Percentiles rank a stretch among this genome's conserved stretches.
phyloP scores from a whole-genome alignment of 1,140 invertebrate genomes.

The Megalonaias nervosa region DNA sequence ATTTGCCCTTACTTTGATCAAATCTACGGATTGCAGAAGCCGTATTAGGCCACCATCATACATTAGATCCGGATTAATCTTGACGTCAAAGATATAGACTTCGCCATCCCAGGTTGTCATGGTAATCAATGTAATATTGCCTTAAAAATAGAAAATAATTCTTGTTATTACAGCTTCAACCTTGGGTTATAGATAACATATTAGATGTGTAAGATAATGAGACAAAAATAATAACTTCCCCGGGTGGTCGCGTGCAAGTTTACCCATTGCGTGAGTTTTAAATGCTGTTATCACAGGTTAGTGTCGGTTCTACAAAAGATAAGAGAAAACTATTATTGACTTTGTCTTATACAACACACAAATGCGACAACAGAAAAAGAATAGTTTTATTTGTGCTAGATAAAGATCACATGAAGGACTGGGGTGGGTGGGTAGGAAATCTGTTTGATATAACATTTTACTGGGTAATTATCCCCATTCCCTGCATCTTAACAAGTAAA shows the following conservation, averaged over 20 bases:
- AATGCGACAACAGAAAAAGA: too few species aligned
- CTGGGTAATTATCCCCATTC: too few species aligned
- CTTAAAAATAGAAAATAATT: conserved; percentile 1
- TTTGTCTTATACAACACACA: too few species aligned
- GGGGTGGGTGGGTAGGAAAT: too few species aligned
- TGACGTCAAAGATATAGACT: conserved; percentile 45
- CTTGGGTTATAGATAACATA: neutral
- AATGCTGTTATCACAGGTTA: neutral
- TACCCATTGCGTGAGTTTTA: neutral
- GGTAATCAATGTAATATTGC: conserved; percentile 31
- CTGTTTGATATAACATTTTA: too few species aligned
- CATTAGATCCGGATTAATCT: conserved; percentile 39
- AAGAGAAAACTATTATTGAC: neutral
- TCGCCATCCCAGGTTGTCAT: conserved; percentile 40
- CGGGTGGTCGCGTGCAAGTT: neutral
- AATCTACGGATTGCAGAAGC: conserved; percentile 41
- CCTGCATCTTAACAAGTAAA: too few species aligned
- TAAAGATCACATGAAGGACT: too few species aligned
- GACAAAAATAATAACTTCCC: neutral
- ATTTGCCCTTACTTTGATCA: conserved; percentile 42
- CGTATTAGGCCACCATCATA: conserved; percentile 39
- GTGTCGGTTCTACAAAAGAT: neutral
- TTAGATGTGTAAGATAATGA: neutral
- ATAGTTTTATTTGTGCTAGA: too few species aligned
- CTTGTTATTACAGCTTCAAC: neutral